Conservation (phyloP, 53 echinoderm and acorn worm genomes). For the Apostichopus leukothele region DNA sequence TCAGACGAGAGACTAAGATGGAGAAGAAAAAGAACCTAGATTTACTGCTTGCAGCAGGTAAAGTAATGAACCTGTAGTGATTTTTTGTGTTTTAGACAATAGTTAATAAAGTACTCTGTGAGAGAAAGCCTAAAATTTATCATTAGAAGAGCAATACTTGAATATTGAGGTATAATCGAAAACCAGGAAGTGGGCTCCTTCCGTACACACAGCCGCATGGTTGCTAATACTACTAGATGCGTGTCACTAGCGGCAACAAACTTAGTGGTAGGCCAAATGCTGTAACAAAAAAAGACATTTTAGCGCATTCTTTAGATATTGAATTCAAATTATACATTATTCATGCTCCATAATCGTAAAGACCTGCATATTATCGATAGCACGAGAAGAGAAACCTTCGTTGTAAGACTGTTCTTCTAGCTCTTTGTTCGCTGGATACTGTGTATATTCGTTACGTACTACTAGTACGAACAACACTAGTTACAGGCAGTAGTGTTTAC, state of each 20-base stretch:
- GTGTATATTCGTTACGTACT: not conserved
- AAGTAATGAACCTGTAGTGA: not conserved
- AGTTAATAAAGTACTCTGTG: slow-evolving; percentile 17
- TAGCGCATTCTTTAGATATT: no score
- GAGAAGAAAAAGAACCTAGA: slow-evolving; percentile 77
- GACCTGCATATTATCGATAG: no score
- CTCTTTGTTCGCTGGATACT: not conserved
- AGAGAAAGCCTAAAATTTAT: not conserved
- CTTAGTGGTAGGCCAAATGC: no score
- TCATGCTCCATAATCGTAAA: no score
- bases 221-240: not conserved
- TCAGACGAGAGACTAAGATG: not conserved
- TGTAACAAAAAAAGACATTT: no score
- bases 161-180: slow-evolving; percentile 13
- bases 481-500: slow-evolving; percentile 9
- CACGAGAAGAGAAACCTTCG: no score
- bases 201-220: slow-evolving; percentile 21
- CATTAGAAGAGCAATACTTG: slow-evolving; percentile 4
- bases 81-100: not conserved
- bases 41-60: slow-evolving; percentile 93
- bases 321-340: no score
- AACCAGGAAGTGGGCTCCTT: slow-evolving; percentile 86
- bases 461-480: not conserved
- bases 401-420: not conserved
- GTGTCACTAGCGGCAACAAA: no score